Evolutionary conservation across 1,140 invertebrate genomes (phyloP).

Genomic region (Lordiphosa mommai): DNA sequence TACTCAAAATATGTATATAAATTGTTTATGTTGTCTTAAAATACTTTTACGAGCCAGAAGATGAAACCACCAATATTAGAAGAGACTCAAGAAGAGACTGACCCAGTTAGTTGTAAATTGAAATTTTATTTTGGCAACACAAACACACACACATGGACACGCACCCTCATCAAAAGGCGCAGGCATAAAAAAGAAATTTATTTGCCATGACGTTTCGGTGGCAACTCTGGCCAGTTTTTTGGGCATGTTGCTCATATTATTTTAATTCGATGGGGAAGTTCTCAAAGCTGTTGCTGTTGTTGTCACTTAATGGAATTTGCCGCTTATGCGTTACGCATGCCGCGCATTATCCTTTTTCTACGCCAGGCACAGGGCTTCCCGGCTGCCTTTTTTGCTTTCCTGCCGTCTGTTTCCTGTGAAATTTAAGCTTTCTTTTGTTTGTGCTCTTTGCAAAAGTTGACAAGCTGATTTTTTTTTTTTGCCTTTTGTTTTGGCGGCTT

Average conservation of each 20-base stretch:
- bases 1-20: conserved; percentile 35
- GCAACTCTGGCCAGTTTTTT: conserved; percentile 44
- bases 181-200: conserved; percentile 61
- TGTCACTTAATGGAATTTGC: conserved; percentile 77
- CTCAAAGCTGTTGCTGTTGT: conserved; percentile 29
- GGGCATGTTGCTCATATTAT: conserved; percentile 44
- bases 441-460: conserved; percentile 1
- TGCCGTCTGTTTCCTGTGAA: conserved; percentile 49
- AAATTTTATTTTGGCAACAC: conserved; percentile 54
- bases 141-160: conserved; percentile 9
- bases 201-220: conserved; percentile 55
- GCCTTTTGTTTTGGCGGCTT: not conserved
- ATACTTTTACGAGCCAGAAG: conserved; percentile 27
- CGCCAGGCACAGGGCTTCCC: conserved; percentile 25
- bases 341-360: conserved; percentile 70
- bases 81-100: conserved; percentile 22
- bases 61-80: not conserved
- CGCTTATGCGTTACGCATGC: conserved; percentile 76
- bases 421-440: conserved; percentile 25
- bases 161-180: conserved; percentile 54
- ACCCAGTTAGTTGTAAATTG: conserved; percentile 71
- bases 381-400: conserved; percentile 8
- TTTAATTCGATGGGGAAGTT: conserved; percentile 54
- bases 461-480: not conserved
- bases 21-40: conserved; percentile 44